Evolutionary conservation across 35 echinoderm and acorn worm species (phyloP), one percentile per base, ranked within the genome.

Genomic region (Anneissia japonica): DNA sequence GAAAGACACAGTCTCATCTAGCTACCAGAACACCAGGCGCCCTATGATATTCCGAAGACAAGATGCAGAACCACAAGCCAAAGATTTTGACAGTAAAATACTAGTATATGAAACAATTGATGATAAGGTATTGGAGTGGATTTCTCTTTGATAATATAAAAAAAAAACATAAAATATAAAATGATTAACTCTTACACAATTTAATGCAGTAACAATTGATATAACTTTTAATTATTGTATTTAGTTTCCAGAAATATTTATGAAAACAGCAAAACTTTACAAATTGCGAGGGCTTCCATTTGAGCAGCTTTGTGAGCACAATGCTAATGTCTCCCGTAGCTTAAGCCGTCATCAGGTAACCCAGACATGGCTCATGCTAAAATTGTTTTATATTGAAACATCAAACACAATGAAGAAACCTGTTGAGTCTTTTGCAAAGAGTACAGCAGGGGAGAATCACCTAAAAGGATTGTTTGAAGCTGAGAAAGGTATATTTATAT

Each of bases 241-340:
- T 35, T 74, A 99, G 96, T 99, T 94, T 92, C 89, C 96, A 79
- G 92, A 99, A 33, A 84, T 75, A 39, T 99, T 99, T 84, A 82
- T 86, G 30, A 37, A 85, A 35, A 91, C 51, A 14, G 92, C 96
- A 19, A 76, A 87, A 37, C 14, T 77, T 10, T 99, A 94, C 72
- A 82, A 91, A 46, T 82, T 99, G 77, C 89, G 86, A n/a, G 96
- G 96, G 0, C 81, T 82, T 37, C 92, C 96, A 16, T 94, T 99
- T 84, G 56, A 81, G 26, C 92, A 99, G 31, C 88, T 99, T 36
- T 99, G 96, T 87, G 96, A 99, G 56, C 89, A 93, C 77, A 99
- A 94, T 74, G 92, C 96, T 12, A 78, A 88, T 29, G 85, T 99
- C 26, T 89, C 96, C 21, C 85, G 73, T 13, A 87, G 86, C 2